phyloP scores from a whole-genome alignment of 2,113 vertebrate genomes.

The Channa maculata region DNA sequence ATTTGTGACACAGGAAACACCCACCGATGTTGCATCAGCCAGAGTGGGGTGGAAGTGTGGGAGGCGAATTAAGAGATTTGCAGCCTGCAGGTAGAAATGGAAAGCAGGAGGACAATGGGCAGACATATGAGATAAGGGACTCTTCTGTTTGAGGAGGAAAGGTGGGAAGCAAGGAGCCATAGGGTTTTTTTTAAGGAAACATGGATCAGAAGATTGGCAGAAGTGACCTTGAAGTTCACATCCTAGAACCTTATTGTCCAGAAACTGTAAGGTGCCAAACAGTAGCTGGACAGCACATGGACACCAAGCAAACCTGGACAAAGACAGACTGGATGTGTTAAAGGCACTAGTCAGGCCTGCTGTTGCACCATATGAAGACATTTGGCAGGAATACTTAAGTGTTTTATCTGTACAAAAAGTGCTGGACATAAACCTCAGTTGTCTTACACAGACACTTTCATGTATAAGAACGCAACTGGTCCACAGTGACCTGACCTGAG shows the following conservation, averaged over 20 bases:
- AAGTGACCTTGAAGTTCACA: background rate
- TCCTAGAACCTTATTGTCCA: conserved; percentile 11
- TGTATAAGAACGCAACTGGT: conserved; percentile 7
- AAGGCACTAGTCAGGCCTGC: background rate
- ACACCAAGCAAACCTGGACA: background rate
- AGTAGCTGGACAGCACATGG: background rate
- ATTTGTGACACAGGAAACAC: conserved; percentile 87
- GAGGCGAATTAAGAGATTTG: background rate
- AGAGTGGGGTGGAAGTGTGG: background rate
- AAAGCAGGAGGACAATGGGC: conserved; percentile 2
- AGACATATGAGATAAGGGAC: background rate
- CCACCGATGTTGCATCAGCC: background rate
- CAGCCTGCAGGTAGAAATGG: conserved; percentile 12
- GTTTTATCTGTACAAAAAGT: background rate
- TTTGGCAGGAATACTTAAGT: background rate
- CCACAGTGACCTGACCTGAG: conserved; percentile 2
- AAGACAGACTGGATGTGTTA: background rate
- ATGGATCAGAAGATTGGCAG: conserved; percentile 2
- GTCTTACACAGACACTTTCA: background rate
- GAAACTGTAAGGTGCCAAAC: background rate
- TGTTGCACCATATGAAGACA: background rate
- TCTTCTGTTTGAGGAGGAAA: background rate
- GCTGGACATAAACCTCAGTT: conserved; percentile 9
- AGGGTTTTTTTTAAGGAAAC: background rate
- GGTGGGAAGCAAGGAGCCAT: background rate